Conservation (phyloP, 2,797 vertebrate genomes). For the Sebastolobus alascanus region DNA sequence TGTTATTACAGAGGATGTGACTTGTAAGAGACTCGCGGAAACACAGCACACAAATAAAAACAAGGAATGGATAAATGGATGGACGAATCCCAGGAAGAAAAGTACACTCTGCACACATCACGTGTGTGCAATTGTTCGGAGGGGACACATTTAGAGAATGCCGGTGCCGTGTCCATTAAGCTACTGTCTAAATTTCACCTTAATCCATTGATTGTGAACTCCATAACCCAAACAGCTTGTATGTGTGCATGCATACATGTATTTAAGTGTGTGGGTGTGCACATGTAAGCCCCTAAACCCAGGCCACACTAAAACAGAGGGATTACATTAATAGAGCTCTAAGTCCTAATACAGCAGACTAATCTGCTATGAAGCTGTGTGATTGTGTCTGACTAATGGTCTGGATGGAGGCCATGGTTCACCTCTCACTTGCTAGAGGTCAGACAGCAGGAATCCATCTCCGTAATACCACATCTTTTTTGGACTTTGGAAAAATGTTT, state of each 20-base stretch:
- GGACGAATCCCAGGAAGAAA: conserved; percentile 31
- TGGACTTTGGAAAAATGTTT: conserved; percentile 43
- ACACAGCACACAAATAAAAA: conserved; percentile 17
- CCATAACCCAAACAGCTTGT: conserved; percentile 80
- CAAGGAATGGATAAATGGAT: conserved; percentile 34
- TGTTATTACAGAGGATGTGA: conserved; percentile 47
- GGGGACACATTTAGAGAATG: conserved; percentile 53
- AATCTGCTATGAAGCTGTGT: conserved; percentile 85
- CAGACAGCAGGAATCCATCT: conserved; percentile 72
- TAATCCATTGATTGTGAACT: conserved; percentile 85
- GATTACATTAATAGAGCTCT: conserved; percentile 87
- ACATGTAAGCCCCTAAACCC: conserved; percentile 83
- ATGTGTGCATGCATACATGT: conserved; percentile 77
- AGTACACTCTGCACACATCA: conserved; percentile 34
- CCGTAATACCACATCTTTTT: conserved; percentile 50
- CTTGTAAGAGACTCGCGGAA: conserved; percentile 21
- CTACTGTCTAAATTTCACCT: conserved; percentile 84
- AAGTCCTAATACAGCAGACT: conserved; percentile 85
- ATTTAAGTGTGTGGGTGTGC: conserved; percentile 71
- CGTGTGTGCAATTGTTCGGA: conserved; percentile 39
- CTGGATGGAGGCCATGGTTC: conserved; percentile 80
- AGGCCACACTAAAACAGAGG: conserved; percentile 84
- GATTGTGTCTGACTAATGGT: conserved; percentile 85
- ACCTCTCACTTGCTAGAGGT: conserved; percentile 80
- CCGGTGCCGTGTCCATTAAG: conserved; percentile 73